Evolutionary conservation across 2,888 invertebrate species (phyloP), one percentile per base, ranked within the genome.

Genomic region (Dicranocentrus wangi): DNA sequence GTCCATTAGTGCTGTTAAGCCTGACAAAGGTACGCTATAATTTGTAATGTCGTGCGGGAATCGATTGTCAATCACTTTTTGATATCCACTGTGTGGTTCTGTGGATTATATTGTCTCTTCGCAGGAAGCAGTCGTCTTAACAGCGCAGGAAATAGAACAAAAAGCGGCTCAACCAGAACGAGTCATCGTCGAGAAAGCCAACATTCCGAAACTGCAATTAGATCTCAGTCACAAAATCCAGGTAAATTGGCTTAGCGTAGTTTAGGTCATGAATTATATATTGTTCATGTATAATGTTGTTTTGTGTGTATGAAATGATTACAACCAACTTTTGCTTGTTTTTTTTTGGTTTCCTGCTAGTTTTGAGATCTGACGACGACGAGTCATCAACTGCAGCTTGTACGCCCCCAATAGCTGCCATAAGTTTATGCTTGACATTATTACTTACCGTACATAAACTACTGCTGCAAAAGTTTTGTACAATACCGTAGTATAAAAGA

Each of bases 1-100:
- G 79, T 86, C 86, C 82, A 84, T 82, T 82, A 85, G 83, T 81
- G 82, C 82, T 84, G 83, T 70, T 73, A 82, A 71, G 77, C 73
- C 85, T 39, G 81, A 83, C 53, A 86, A 84, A 78, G 78, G 76
- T 75, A 55, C 53, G 61, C 25, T 19, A 19, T 39, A 7, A 7
- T 13, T 39, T 39, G n/a, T 53, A 7, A 15, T n/a, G 10, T 53
- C n/a, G n/a, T n/a, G n/a, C n/a, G n/a, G n/a, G n/a, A n/a, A n/a
- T n/a, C n/a, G n/a, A n/a, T n/a, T n/a, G n/a, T n/a, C n/a, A n/a
- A n/a, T n/a, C n/a, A n/a, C n/a, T n/a, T n/a, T n/a, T n/a, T n/a
- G n/a, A n/a, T n/a, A n/a, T n/a, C n/a, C n/a, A n/a, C n/a, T n/a
- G n/a, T n/a, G n/a, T n/a, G n/a, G n/a, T n/a, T n/a, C n/a, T n/a